Evolutionary conservation across 2,113 vertebrate genomes (phyloP), one percentile per base, ranked within the genome.

Genomic region (Setophaga petechia): DNA sequence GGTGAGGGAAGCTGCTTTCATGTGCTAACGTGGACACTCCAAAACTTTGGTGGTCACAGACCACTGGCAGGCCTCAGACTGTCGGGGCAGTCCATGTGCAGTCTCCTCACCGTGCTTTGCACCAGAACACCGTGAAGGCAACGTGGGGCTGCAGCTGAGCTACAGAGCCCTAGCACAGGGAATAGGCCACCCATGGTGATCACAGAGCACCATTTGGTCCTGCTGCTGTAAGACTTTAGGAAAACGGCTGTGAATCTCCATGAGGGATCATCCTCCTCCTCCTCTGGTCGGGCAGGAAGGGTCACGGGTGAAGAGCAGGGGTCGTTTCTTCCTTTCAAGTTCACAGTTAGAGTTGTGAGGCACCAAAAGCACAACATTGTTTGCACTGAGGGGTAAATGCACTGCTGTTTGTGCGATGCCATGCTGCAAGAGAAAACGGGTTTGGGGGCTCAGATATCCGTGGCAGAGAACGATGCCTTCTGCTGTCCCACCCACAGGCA

Each of bases 281-380:
- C 71, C 68, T 87, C 71, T 4, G 0, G 10, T 6, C 8, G 14
- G 58, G 72, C 67, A 73, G 84, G 37, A 80, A 35, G 58, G 2
- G 0, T 51, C 8, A 3, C 1, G 0, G 63, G 55, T 1, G 10
- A 69, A 62, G 67, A 74, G 41, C 61, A 47, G 61, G 83, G 52
- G 39, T 41, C 6, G 11, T 24, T 67, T 73, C 67, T 91, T 85
- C 74, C 67, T 49, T 90, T 93, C 54, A 80, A 86, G 93, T 94
- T 94, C 83, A 89, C 51, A 78, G 79, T 61, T 87, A 35, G 63
- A 77, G 84, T 82, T 78, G 92, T 54, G 92, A 97, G 90, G 96
- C 95, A 96, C 96, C 57, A 1, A 68, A 78, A 82, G 35, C 83
- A 68, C 1, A 75, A 81, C 92, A 84, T 88, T 85, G 74, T 68